phyloP scores from a whole-genome alignment of 2,113 vertebrate species.

The Morone saxatilis region DNA sequence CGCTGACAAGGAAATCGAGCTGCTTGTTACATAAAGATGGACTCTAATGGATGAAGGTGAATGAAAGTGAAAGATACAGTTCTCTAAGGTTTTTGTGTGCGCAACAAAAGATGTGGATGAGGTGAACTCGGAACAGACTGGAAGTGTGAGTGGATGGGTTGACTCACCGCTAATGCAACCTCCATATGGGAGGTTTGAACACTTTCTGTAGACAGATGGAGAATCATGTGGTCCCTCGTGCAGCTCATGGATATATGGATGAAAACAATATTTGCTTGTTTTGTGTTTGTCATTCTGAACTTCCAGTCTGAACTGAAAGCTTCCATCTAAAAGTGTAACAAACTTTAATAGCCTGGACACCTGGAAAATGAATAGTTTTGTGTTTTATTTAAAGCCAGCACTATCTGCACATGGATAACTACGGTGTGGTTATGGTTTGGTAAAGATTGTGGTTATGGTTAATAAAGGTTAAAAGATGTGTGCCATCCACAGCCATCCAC shows the following conservation, averaged over 20 bases:
- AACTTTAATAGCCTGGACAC: too few relatives aligned
- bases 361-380: too few relatives aligned
- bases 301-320: background rate
- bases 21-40: background rate
- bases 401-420: too few relatives aligned
- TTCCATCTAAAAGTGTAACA: background rate
- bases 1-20: slow-evolving; percentile 25
- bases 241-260: background rate
- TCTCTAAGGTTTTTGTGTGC: background rate
- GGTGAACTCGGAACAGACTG: background rate
- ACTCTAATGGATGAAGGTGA: slow-evolving; percentile 21
- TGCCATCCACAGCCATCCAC: too few relatives aligned
- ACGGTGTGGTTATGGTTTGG: too few relatives aligned
- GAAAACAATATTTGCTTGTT: background rate
- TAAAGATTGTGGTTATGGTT: too few relatives aligned
- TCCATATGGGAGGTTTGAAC: slow-evolving; percentile 1
- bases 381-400: too few relatives aligned
- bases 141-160: background rate
- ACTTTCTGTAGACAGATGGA: background rate
- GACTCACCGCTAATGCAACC: background rate
- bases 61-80: background rate
- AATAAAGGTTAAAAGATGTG: too few relatives aligned
- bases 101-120: background rate
- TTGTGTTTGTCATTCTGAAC: background rate
- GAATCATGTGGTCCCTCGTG: background rate